Conservation (phyloP, 1,140 invertebrate genomes). For the Probaryconus sp. region DNA sequence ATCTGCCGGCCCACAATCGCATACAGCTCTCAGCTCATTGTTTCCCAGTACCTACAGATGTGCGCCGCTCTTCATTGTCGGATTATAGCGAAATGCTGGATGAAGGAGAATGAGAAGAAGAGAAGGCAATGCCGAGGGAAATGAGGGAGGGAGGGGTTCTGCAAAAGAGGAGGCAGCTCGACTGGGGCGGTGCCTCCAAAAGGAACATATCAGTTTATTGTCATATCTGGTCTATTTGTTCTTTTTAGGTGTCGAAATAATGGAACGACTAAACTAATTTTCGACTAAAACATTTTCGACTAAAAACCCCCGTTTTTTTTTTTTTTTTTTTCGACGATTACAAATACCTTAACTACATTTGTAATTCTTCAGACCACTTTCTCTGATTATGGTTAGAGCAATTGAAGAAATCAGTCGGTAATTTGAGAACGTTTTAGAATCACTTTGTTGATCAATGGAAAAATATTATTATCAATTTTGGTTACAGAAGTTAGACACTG, state of each 20-base stretch:
- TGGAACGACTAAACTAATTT: not conserved
- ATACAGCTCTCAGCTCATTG: slow-evolving; percentile 71
- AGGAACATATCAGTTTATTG: slow-evolving; percentile 72
- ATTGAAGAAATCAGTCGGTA: too few species aligned
- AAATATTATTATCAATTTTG: too few species aligned
- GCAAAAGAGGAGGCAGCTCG: slow-evolving; percentile 28
- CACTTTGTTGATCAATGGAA: too few species aligned
- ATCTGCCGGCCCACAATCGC: slow-evolving; percentile 74
- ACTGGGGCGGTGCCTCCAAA: slow-evolving; percentile 61
- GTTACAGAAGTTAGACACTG: too few species aligned
- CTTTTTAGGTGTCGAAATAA: slow-evolving; percentile 35
- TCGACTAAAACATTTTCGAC: too few species aligned
- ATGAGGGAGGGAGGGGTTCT: slow-evolving; percentile 23
- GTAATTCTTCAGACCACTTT: too few species aligned
- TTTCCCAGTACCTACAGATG: slow-evolving; percentile 72
- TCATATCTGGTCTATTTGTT: slow-evolving; percentile 63
- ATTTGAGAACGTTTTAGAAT: too few species aligned
- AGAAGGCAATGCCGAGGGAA: slow-evolving; percentile 48
- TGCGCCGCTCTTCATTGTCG: slow-evolving; percentile 69
- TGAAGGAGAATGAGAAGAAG: slow-evolving; percentile 59
- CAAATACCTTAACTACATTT: too few species aligned
- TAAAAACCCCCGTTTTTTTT: too few species aligned
- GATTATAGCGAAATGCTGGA: slow-evolving; percentile 64
- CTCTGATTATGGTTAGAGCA: too few species aligned
- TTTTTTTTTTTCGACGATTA: too few species aligned